Conservation (phyloP, 2,113 vertebrate genomes). For the Eurypyga helias region DNA sequence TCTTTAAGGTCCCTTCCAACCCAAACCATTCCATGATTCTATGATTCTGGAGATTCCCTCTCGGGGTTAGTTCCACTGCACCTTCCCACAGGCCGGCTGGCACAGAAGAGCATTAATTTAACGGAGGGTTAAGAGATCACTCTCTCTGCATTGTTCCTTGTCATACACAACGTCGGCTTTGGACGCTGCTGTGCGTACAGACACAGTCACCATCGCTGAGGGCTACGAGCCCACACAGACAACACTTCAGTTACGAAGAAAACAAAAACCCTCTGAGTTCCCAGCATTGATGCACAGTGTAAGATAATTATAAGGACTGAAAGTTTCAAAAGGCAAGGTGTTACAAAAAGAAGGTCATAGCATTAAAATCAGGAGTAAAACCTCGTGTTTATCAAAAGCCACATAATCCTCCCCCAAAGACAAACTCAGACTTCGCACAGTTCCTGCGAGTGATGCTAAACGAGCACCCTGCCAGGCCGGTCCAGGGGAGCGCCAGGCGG, state of each 20-base stretch:
- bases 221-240: rapidly evolving
- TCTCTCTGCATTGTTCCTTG: not conserved
- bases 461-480: rapidly evolving
- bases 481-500: rapidly evolving
- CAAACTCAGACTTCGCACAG: not conserved
- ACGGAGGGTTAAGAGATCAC: not conserved
- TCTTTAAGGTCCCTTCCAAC: no score
- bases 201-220: no score
- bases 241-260: not conserved
- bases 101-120: no score
- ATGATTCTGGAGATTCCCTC: not conserved
- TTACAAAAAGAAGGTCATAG: not conserved
- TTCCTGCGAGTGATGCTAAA: rapidly evolving
- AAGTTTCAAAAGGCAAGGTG: not conserved
- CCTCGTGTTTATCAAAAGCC: not conserved
- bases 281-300: not conserved
- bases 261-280: not conserved
- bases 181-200: not conserved
- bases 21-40: no score
- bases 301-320: not conserved
- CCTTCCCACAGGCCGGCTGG: not conserved
- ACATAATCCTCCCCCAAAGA: not conserved
- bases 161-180: not conserved
- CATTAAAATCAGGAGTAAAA: not conserved
- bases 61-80: not conserved